These are phyloP conservation scores for Caenorhabditis sp. DNA, from an alignment of 2,888 invertebrate genomes.

Conservation along the genomic window DNA sequence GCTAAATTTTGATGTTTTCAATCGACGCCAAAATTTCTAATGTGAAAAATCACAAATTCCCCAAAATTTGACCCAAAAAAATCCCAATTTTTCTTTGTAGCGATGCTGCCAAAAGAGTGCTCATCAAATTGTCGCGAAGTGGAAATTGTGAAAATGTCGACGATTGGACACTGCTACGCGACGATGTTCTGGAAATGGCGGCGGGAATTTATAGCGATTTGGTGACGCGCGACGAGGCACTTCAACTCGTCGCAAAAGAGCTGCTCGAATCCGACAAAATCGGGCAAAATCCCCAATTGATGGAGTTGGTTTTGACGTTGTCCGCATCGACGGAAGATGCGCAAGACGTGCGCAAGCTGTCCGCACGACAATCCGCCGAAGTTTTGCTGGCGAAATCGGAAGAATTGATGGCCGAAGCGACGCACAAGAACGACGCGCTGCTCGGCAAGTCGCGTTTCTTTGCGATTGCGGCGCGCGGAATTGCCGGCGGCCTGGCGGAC, in stretches of 20 bases:
- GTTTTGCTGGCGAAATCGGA: conserved; percentile 42
- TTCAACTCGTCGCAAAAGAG: conserved; percentile 47
- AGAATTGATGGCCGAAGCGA: conserved; percentile 45
- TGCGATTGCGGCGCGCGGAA: conserved; percentile 26
- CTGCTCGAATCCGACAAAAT: conserved; percentile 36
- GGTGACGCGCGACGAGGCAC: conserved; percentile 44
- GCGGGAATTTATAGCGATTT: conserved; percentile 41
- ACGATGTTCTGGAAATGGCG: conserved; percentile 43
- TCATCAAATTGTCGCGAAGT: conserved; percentile 35
- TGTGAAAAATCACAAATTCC: too few species aligned
- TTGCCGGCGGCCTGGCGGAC: conserved; percentile 29
- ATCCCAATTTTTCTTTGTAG: conserved; percentile 24
- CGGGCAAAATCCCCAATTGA: conserved; percentile 23
- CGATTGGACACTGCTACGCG: conserved; percentile 38
- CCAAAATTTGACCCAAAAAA: not conserved
- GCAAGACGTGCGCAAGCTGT: conserved; percentile 5
- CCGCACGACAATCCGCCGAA: conserved; percentile 29
- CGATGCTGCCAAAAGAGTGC: conserved; percentile 33
- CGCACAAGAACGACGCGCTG: conserved; percentile 33
- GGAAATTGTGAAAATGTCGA: conserved; percentile 29
- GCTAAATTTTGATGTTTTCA: too few species aligned
- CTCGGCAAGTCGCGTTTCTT: conserved; percentile 40
- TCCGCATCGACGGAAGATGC: conserved; percentile 16
- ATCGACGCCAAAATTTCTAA: too few species aligned
- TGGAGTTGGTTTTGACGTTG: conserved; percentile 36